These are phyloP conservation scores for Bombyx mori DNA, from an alignment of 1,140 invertebrate species.

Conservation along the genomic window ASM3026992v2 NC_085126.1:2302501-2303000, in stretches of 20 bases:
- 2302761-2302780: too few relatives aligned
- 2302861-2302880: background rate
- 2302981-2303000: conserved; percentile 77
- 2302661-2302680: background rate
- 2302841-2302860: background rate
- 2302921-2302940: conserved; percentile 71
- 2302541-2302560: too few relatives aligned
- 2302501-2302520: too few relatives aligned
- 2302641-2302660: background rate
- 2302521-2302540: too few relatives aligned
- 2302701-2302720: too few relatives aligned
- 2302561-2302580: too few relatives aligned
- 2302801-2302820: background rate
- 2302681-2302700: background rate
- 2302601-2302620: background rate
- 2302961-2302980: conserved; percentile 93
- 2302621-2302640: background rate
- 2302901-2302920: conserved; percentile 16
- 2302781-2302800: too few relatives aligned
- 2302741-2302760: background rate
- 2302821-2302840: background rate
- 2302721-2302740: background rate
- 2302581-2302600: too few relatives aligned
- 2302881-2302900: conserved; percentile 4
- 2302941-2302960: conserved; percentile 86